Evolutionary conservation across 2,797 vertebrate genomes (phyloP).

Genomic region (Brachyrhaphis roseni): DNA sequence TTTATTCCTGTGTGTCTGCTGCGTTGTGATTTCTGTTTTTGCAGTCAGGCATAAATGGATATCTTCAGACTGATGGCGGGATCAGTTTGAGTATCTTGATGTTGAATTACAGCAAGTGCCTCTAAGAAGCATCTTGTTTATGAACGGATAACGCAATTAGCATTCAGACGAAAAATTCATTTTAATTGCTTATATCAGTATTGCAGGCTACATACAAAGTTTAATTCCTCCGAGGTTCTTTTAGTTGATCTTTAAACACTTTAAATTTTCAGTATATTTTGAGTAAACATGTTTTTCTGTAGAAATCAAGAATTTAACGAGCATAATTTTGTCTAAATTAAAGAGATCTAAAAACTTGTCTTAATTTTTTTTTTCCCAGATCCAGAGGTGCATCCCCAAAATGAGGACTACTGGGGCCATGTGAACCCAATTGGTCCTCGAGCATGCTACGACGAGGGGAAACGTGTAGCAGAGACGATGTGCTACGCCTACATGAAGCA

Average conservation of each 20-base stretch:
- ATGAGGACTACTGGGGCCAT: conserved; percentile 98
- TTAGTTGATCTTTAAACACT: not conserved
- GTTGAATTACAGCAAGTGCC: not conserved
- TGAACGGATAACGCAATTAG: not conserved
- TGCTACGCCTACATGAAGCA: conserved; percentile 99
- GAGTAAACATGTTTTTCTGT: not conserved
- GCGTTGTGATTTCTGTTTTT: not conserved
- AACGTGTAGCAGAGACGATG: conserved; percentile 98
- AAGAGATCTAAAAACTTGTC: not conserved
- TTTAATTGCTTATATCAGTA: not conserved
- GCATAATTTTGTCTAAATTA: not conserved
- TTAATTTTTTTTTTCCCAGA: conserved; percentile 75
- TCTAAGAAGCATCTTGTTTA: not conserved
- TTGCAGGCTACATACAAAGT: not conserved
- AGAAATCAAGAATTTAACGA: not conserved
- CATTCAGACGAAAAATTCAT: not conserved
- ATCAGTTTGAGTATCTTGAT: not conserved
- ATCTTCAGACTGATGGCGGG: not conserved
- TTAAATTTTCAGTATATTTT: not conserved
- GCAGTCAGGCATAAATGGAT: not conserved
- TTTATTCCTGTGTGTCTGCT: not conserved
- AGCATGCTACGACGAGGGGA: conserved; percentile 98
- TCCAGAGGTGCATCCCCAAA: conserved; percentile 98
- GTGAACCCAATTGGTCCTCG: conserved; percentile 97
- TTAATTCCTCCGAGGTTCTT: not conserved